A percentile compares a stretch with the other conserved stretches of the same genome.
phyloP scores from a whole-genome alignment of 1,140 invertebrate species.

The Acromyrmex heyeri region DNA sequence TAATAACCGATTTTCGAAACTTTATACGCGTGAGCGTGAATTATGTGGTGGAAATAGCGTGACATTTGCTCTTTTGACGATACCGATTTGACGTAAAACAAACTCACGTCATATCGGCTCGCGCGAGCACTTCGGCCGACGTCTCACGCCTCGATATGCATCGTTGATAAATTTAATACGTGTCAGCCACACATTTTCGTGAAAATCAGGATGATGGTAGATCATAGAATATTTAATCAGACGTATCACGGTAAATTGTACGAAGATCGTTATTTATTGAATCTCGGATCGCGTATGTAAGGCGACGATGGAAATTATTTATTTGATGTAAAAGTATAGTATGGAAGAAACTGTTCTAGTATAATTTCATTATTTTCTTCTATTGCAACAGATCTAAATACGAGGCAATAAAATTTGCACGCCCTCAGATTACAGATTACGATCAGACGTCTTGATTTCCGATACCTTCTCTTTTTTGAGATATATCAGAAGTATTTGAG shows the following conservation, averaged over 20 bases:
- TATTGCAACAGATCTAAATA: neutral
- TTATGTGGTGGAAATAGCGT: slow-evolving; percentile 56
- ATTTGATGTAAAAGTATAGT: neutral
- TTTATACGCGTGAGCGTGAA: slow-evolving; percentile 24
- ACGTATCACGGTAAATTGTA: slow-evolving; percentile 25
- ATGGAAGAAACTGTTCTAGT: neutral
- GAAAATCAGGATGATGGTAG: slow-evolving; percentile 51
- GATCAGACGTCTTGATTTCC: neutral
- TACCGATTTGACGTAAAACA: slow-evolving; percentile 57
- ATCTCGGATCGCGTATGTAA: neutral
- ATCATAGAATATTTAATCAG: slow-evolving; percentile 49
- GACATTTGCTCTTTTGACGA: slow-evolving; percentile 60
- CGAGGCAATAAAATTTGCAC: slow-evolving; percentile 27
- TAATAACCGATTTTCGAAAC: slow-evolving; percentile 46
- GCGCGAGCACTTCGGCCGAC: slow-evolving; percentile 29
- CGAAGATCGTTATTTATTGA: slow-evolving; percentile 2
- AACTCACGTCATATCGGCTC: slow-evolving; percentile 48
- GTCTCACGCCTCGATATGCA: slow-evolving; percentile 34
- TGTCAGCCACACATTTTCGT: slow-evolving; percentile 43
- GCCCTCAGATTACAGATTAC: neutral
- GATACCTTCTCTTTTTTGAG: neutral
- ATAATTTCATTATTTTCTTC: neutral
- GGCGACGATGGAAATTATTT: neutral
- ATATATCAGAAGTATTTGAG: neutral
- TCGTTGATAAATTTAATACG: slow-evolving; percentile 61